Evolutionary conservation across 2,797 vertebrate species (phyloP).

Genomic region (Morus bassanus): DNA sequence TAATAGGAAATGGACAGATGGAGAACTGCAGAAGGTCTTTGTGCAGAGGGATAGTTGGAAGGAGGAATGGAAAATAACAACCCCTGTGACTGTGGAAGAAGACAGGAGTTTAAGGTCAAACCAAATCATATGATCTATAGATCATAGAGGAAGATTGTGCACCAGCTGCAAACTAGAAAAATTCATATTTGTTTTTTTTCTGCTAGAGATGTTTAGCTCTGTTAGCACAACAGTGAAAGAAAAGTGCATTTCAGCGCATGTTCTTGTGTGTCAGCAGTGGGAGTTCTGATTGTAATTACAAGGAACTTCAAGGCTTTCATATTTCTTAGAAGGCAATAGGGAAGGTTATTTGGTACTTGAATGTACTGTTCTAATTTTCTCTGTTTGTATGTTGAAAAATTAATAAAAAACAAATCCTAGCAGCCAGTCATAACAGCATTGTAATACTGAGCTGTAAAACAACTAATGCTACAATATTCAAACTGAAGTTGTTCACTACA

Average conservation of each 20-base stretch:
- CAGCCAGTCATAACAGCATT: neutral
- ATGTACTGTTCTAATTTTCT: neutral
- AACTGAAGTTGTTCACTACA: neutral
- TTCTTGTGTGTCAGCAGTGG: neutral
- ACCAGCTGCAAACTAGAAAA: neutral
- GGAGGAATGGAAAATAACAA: neutral
- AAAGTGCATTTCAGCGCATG: rapidly evolving
- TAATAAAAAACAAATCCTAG: neutral
- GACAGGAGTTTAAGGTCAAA: neutral
- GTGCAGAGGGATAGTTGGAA: neutral
- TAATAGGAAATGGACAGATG: neutral
- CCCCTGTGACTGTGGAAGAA: neutral
- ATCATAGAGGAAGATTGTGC: neutral
- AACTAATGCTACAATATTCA: neutral
- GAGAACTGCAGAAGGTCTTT: neutral
- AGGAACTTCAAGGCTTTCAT: neutral
- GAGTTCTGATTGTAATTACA: neutral
- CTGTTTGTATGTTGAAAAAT: neutral
- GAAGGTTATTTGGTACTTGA: neutral
- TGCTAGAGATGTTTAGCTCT: neutral
- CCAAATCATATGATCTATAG: neutral
- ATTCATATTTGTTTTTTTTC: neutral
- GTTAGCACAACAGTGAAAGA: neutral
- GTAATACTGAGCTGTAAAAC: neutral
- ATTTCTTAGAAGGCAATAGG: neutral